A percentile compares a stretch with the other conserved stretches of the same genome.
Conservation (phyloP, 2,888 invertebrate species). For the Drosophila peninsularis region DNA sequence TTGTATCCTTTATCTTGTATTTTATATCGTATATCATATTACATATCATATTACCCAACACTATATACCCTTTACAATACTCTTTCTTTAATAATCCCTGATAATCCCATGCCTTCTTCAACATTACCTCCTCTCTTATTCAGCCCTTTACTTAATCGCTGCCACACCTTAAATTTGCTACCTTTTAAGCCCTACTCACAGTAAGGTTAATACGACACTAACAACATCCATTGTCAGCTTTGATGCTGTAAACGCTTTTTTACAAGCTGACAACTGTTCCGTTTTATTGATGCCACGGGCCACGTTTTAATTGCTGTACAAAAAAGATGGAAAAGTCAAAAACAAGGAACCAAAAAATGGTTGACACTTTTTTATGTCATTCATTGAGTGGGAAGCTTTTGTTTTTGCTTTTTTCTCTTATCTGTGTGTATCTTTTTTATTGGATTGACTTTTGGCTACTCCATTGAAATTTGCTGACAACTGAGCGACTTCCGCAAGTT, state of each 20-base stretch:
- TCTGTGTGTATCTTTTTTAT: constrained; percentile 2
- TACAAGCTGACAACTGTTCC: constrained; percentile 65
- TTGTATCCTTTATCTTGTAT: background rate
- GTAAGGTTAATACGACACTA: background rate
- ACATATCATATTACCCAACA: background rate
- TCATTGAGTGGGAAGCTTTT: constrained; percentile 26
- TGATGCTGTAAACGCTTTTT: constrained; percentile 40
- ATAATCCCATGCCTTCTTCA: background rate
- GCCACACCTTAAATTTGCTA: background rate
- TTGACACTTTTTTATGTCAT: constrained; percentile 36
- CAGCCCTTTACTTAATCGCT: background rate
- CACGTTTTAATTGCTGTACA: constrained; percentile 68
- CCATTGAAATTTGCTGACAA: constrained; percentile 43
- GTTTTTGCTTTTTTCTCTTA: background rate
- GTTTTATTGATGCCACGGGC: constrained; percentile 67
- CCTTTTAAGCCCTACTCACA: background rate
- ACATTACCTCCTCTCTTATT: background rate
- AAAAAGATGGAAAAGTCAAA: constrained; percentile 25
- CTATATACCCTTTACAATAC: too few species aligned
- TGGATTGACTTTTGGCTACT: constrained; percentile 15
- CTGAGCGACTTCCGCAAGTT: constrained; percentile 55
- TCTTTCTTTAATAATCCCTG: too few species aligned
- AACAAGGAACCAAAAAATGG: constrained; percentile 14
- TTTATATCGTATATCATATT: background rate
- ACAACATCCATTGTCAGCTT: constrained; percentile 14